phyloP scores from a whole-genome alignment of 2,888 invertebrate species.

The Pilophorus perplexus region DNA sequence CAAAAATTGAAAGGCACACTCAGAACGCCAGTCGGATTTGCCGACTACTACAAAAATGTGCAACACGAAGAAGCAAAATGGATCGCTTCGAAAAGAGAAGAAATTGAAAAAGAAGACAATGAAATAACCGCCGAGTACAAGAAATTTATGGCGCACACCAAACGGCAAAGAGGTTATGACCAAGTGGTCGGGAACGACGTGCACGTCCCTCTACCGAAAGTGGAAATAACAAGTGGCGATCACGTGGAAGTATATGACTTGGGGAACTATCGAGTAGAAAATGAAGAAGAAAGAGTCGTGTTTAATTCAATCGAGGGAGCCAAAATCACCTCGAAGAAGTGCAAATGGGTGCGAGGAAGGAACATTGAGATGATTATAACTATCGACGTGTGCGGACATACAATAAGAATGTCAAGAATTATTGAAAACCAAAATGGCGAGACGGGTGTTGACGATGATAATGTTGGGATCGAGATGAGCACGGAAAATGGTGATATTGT shows the following conservation, averaged over 20 bases:
- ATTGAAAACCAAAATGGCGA: neutral
- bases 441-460: conserved; percentile 1
- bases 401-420: neutral
- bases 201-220: neutral
- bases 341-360: neutral
- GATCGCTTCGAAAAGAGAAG: conserved; percentile 2
- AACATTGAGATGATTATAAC: neutral
- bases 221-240: neutral
- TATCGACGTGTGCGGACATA: neutral
- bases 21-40: neutral
- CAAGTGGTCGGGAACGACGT: neutral
- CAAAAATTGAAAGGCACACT: neutral
- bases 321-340: conserved; percentile 8
- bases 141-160: neutral
- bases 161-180: neutral
- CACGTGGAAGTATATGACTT: conserved; percentile 7
- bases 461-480: conserved; percentile 3
- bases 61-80: conserved; percentile 10
- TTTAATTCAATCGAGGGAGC: conserved; percentile 19
- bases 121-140: neutral
- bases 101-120: neutral
- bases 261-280: neutral
- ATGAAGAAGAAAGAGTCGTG: conserved; percentile 2
- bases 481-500: conserved; percentile 5
- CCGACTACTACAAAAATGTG: conserved; percentile 16